Conservation (phyloP, 2,113 vertebrate species). For the Pelusios castaneus region DNA sequence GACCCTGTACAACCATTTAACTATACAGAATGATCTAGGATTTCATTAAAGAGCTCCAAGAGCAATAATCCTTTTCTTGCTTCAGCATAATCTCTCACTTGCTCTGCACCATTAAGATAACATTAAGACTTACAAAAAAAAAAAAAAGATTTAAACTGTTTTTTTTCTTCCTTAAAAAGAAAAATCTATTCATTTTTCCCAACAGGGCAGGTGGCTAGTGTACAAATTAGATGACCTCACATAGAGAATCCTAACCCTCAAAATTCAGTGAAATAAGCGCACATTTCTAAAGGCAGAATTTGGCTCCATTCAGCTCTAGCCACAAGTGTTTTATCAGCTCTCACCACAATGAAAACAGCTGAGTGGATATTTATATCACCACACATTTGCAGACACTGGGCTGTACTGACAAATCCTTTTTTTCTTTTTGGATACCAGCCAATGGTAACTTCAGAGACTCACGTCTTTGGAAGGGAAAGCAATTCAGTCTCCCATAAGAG, state of each 20-base stretch:
- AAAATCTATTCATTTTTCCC: neutral
- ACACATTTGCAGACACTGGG: conserved; percentile 58
- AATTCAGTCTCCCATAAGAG: conserved; percentile 51
- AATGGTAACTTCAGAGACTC: conserved; percentile 43
- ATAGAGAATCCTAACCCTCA: neutral
- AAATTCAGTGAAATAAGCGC: neutral
- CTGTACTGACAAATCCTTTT: conserved; percentile 56
- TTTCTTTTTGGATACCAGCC: conserved; percentile 56
- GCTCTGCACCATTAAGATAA: neutral
- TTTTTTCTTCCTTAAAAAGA: neutral
- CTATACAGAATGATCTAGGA: neutral
- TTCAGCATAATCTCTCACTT: neutral
- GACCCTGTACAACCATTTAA: neutral
- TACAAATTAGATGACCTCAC: neutral
- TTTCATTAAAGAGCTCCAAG: neutral
- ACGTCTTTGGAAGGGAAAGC: conserved; percentile 49
- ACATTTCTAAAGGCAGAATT: conserved; percentile 6
- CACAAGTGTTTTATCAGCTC: conserved; percentile 61
- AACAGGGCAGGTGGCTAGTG: neutral
- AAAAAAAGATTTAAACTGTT: neutral
- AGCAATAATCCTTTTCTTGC: neutral
- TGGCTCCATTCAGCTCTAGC: conserved; percentile 19
- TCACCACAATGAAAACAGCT: conserved; percentile 55
- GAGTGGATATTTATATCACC: conserved; percentile 56
- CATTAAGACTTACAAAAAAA: neutral